These are phyloP conservation scores for Atherinomorus stipes DNA, from an alignment of 2,113 vertebrate genomes.

Conservation along the genomic window DNA sequence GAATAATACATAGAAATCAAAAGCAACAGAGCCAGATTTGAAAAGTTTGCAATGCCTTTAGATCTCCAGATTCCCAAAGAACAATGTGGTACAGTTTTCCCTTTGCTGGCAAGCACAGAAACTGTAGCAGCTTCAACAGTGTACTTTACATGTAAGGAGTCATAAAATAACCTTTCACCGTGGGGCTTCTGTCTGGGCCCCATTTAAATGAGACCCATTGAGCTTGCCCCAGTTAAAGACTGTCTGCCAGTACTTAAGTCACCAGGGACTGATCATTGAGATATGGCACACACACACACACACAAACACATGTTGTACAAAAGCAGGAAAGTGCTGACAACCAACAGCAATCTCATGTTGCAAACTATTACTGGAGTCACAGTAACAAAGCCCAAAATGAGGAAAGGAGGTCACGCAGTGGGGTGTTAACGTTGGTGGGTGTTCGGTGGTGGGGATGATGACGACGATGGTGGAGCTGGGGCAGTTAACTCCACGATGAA, in stretches of 20 bases:
- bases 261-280: slow-evolving; percentile 75
- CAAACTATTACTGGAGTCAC: slow-evolving; percentile 67
- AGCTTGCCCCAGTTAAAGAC: slow-evolving; percentile 82
- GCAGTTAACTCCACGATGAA: slow-evolving; percentile 5
- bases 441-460: slow-evolving; percentile 23
- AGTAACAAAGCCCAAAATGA: slow-evolving; percentile 63
- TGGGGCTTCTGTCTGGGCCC: slow-evolving; percentile 78
- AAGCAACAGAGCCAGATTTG: slow-evolving; percentile 43
- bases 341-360: slow-evolving; percentile 69
- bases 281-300: slow-evolving; percentile 71
- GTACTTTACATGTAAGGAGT: slow-evolving; percentile 68
- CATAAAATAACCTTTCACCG: slow-evolving; percentile 74
- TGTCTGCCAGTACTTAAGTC: slow-evolving; percentile 74
- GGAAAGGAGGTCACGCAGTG: slow-evolving; percentile 65
- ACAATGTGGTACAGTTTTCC: slow-evolving; percentile 30
- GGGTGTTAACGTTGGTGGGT: slow-evolving; percentile 35
- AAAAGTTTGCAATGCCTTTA: slow-evolving; percentile 34
- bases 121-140: slow-evolving; percentile 59
- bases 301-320: slow-evolving; percentile 64
- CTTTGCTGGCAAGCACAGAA: slow-evolving; percentile 46
- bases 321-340: slow-evolving; percentile 78
- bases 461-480: slow-evolving; percentile 1
- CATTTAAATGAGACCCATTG: slow-evolving; percentile 82
- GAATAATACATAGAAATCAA: slow-evolving; percentile 53
- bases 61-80: slow-evolving; percentile 44